Evolutionary conservation across 2,888 invertebrate species (phyloP).

Genomic region (Eupithecia inturbata): DNA sequence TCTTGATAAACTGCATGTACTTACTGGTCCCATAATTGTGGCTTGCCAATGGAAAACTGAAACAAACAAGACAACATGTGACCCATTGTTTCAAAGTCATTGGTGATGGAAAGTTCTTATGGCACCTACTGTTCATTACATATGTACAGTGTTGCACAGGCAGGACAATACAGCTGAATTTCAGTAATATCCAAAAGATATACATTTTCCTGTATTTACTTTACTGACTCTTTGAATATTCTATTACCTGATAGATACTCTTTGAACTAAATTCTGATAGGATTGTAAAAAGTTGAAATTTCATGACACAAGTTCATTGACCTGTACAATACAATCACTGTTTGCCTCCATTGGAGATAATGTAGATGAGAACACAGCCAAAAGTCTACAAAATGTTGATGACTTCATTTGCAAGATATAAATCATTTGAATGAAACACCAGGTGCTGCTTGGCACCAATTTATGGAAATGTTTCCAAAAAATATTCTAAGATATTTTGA

Average conservation of each 20-base stretch:
- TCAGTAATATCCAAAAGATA: background rate
- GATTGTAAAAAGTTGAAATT: background rate
- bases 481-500: conserved; percentile 39
- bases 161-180: background rate
- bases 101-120: background rate
- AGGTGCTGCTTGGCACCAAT: conserved; percentile 39
- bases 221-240: background rate
- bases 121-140: background rate
- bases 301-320: conserved; percentile 16
- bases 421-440: conserved; percentile 30
- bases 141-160: background rate
- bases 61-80: conserved; percentile 62
- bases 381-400: background rate
- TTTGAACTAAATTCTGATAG: background rate
- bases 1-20: conserved; percentile 69
- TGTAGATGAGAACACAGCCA: background rate
- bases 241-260: background rate
- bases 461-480: conserved; percentile 37
- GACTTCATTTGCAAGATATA: conserved; percentile 3
- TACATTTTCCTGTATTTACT: background rate
- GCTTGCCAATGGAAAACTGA: conserved; percentile 99
- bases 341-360: background rate
- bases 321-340: conserved; percentile 13
- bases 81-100: background rate
- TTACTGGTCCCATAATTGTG: conserved; percentile 99